phyloP scores from a whole-genome alignment of 2,888 invertebrate genomes.

The Chrysolina americana region DNA sequence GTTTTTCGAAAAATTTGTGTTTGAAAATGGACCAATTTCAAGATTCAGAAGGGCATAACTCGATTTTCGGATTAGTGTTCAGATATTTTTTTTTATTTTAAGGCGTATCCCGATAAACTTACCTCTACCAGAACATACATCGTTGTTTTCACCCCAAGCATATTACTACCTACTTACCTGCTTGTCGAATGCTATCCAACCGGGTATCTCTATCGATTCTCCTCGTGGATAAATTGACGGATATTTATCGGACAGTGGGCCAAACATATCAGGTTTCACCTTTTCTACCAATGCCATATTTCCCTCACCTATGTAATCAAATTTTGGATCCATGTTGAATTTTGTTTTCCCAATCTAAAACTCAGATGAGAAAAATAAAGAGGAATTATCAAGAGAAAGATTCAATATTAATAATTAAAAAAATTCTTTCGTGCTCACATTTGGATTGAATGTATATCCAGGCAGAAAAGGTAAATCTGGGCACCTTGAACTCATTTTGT shows the following conservation, averaged over 20 bases:
- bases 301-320: constrained; percentile 74
- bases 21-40: too few species aligned
- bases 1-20: too few species aligned
- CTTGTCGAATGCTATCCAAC: constrained; percentile 92
- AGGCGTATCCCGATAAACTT: too few species aligned
- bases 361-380: constrained; percentile 19
- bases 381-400: constrained; percentile 1
- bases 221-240: constrained; percentile 84
- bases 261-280: constrained; percentile 75
- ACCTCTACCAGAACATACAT: too few species aligned
- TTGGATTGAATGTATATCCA: constrained; percentile 78
- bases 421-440: constrained; percentile 72
- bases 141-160: too few species aligned
- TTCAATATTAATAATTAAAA: not conserved
- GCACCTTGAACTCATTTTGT: constrained; percentile 69
- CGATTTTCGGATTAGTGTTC: too few species aligned
- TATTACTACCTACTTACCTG: constrained; percentile 80
- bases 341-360: constrained; percentile 76
- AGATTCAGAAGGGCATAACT: too few species aligned
- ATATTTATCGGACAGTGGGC: constrained; percentile 73
- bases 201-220: constrained; percentile 81
- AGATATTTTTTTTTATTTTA: too few species aligned
- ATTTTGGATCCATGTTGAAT: constrained; percentile 71
- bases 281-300: constrained; percentile 77
- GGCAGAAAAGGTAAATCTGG: constrained; percentile 82